Evolutionary conservation across 2,888 invertebrate genomes (phyloP).

Genomic region (Noctua comes): DNA sequence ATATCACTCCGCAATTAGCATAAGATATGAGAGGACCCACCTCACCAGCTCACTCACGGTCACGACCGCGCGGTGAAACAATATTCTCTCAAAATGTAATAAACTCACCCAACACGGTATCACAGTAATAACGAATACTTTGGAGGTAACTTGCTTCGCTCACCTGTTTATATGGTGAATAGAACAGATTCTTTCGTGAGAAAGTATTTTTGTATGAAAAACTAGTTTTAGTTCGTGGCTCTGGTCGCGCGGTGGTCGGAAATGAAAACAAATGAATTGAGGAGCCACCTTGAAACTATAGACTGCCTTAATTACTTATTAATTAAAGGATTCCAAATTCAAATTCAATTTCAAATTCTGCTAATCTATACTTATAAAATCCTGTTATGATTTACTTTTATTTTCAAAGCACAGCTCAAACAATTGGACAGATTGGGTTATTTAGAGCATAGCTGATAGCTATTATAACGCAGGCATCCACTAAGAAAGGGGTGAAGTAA

Average conservation of each 20-base stretch:
- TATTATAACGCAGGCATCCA: too few relatives aligned
- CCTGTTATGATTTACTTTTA: too few relatives aligned
- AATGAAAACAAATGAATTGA: background rate
- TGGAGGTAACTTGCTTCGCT: background rate
- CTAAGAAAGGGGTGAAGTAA: too few relatives aligned
- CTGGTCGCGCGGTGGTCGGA: background rate
- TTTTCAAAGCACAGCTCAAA: too few relatives aligned
- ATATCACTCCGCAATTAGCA: slow-evolving; percentile 31
- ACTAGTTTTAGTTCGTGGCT: background rate
- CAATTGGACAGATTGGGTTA: too few relatives aligned
- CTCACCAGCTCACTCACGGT: background rate
- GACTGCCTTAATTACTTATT: background rate
- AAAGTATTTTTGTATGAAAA: background rate
- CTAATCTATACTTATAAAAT: background rate
- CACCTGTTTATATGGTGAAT: slow-evolving; percentile 28
- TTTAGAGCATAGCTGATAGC: too few relatives aligned
- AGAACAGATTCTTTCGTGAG: slow-evolving; percentile 8
- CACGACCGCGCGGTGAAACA: slow-evolving; percentile 8
- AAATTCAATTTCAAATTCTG: background rate
- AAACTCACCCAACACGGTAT: background rate
- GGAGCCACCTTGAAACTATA: background rate
- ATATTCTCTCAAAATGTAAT: slow-evolving; percentile 39
- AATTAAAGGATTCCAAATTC: background rate
- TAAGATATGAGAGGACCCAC: background rate
- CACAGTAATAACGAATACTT: slow-evolving; percentile 36